Evolutionary conservation across 2,797 vertebrate genomes (phyloP).

Genomic region (Onychomys arenicola): DNA sequence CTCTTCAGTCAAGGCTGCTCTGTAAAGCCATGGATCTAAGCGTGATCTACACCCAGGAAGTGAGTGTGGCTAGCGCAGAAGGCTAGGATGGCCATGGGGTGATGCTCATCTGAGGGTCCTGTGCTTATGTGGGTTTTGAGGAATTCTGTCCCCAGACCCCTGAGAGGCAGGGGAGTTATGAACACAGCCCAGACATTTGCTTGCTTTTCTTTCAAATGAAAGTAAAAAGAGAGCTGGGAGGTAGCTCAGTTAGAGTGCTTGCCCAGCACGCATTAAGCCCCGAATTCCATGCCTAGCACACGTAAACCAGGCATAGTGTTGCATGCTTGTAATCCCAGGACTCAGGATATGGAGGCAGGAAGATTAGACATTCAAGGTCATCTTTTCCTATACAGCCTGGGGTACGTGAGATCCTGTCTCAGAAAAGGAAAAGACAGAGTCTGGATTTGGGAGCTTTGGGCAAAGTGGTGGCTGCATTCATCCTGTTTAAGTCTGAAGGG

Average conservation of each 20-base stretch:
- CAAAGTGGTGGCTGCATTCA: neutral
- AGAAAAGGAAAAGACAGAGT: neutral
- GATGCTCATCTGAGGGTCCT: neutral
- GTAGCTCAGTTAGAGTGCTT: neutral
- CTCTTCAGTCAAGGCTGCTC: neutral
- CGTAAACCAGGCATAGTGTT: neutral
- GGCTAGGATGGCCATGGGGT: neutral
- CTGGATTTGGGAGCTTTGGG: neutral
- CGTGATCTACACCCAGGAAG: neutral
- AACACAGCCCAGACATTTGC: neutral
- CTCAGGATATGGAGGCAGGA: neutral
- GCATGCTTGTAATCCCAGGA: neutral
- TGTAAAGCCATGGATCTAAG: too few species aligned
- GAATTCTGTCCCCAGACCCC: neutral
- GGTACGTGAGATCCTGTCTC: neutral
- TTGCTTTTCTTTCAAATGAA: neutral
- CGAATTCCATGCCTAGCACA: neutral
- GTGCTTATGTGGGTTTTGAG: neutral
- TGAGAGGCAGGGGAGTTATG: neutral
- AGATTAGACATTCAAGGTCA: neutral
- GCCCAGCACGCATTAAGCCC: neutral
- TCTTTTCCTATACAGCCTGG: neutral
- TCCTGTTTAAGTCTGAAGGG: constrained; percentile 48
- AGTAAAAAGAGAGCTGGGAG: neutral
- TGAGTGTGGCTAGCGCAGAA: neutral